Evolutionary conservation across 2,888 invertebrate genomes (phyloP), one percentile per base, ranked within the genome.

Genomic region (Andrena dorsata): DNA sequence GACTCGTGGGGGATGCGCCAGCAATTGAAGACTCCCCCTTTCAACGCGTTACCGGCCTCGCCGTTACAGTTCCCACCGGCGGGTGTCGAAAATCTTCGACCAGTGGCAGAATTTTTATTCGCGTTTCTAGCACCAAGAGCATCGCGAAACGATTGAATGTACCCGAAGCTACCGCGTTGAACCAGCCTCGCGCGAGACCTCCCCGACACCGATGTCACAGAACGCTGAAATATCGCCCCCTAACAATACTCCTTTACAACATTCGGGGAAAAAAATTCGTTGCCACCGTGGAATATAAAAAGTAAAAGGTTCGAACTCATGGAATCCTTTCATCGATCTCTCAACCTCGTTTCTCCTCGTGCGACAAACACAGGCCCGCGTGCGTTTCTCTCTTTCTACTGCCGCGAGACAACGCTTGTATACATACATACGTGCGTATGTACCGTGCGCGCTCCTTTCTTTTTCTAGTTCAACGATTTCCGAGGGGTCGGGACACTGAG

Each of bases 381-480:
- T 68, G n/a, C n/a, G n/a, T 56, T n/a, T 35, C 10, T 74, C 56
- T 76, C 64, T 6, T 20, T 58, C 23, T 20, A 2, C 16, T n/a
- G 3, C 4, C 28, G 23, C 23, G 10, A 51, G 41, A 20, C 56
- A 2, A 30, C 65, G 49, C 23, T n/a, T 10, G 56, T 30, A 10
- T 3, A 30, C 53, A 16, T 10, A 20, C 10, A 35, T 47, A 20
- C 10, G 7, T 28, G 8, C 32, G 13, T 41, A 2, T 23, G 41
- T 13, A 41, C 41, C 41, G 41, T 2, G 41, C 41, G 13, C 16
- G 13, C 26, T 8, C 35, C 28, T 35, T 56, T 20, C 76, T 73
- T 58, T 88, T 86, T 84, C 82, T 72, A 81, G 81, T 78, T 66
- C 66, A 85, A 72, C 74, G 82, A 82, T 71, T 80, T 61, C 72